A percentile compares a stretch with the other conserved stretches of the same genome.
Conservation (phyloP, 2,113 vertebrate genomes). For the Saccopteryx leptura region DNA sequence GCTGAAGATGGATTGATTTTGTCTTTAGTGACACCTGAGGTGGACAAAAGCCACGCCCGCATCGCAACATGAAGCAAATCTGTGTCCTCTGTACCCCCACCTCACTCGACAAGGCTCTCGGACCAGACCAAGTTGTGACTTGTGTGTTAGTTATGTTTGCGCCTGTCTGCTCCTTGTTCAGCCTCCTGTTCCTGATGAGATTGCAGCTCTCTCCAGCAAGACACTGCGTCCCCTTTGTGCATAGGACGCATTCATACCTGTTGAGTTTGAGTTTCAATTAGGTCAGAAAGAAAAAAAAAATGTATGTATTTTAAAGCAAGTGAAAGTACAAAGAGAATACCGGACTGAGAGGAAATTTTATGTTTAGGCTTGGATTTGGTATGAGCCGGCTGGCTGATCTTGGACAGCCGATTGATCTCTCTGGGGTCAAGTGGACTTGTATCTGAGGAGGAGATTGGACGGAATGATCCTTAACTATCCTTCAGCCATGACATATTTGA, state of each 20-base stretch:
- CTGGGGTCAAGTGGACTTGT: not conserved
- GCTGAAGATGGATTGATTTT: not conserved
- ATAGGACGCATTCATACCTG: not conserved
- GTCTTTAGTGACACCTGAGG: not conserved
- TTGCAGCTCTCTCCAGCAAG: not conserved
- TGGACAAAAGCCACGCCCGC: not conserved
- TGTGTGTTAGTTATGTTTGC: not conserved
- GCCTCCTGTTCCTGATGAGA: not conserved
- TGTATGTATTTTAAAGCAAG: not conserved
- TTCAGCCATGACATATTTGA: not conserved
- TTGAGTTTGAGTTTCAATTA: not conserved
- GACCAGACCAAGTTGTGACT: not conserved
- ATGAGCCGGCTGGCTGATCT: not conserved
- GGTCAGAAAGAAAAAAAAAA: not conserved
- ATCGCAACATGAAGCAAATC: not conserved
- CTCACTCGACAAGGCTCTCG: rapidly evolving
- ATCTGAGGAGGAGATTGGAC: not conserved
- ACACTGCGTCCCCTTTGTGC: not conserved
- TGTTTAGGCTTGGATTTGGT: not conserved
- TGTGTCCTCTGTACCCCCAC: not conserved
- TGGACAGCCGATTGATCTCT: not conserved
- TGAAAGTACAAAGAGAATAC: not conserved
- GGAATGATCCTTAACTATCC: not conserved
- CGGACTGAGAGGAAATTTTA: not conserved
- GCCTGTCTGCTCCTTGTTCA: not conserved